Base-by-base conservation (phyloP, 2,113 vertebrate genomes). In the Cryptomyrus ogoouensis region DNA sequence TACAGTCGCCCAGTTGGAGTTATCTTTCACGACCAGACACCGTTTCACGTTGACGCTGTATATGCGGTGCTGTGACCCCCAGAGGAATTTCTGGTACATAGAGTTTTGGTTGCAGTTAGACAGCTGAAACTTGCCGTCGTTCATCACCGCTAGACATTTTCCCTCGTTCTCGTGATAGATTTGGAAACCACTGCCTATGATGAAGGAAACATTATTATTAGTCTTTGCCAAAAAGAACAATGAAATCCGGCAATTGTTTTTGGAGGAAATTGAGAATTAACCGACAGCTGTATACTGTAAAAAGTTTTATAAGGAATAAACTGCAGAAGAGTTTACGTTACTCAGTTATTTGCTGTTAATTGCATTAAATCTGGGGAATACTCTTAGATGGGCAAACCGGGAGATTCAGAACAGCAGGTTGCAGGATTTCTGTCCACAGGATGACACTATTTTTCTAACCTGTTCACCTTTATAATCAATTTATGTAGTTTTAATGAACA, bases 11-110 rank as follows among this genome's bases (percentile, higher is more conserved):
- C 96, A 97, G 83, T 96, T 95, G 0, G 58, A 95, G 91, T 31
- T 96, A 39, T 39, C 96, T 52, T 97, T 92, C 0, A 95, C 96
- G 9, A 97, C 97, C 85, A 99, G 93, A 92, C 98, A 99, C 90
- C 97, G 92, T 92, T 94, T 98, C 49, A 91, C 92, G 0, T 91
- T 74, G 31, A 94, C 0, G 15, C 93, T 96, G 92, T 97, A 96
- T 35, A 99, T 92, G 39, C 97, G 96, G 88, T 96, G 91, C 1
- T 94, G 91, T 2, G 97, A 97, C 8, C 97, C 97, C 98, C 98
- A 99, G 89, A 96, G 97, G 91, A 98, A 97, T 90, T 95, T 96
- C 89, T 97, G 97, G 10, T 92, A 91, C 50, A 92, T 92, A 0
- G 24, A 93, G 44, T 92, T 91, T 9, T 91, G 93, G 58, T 95